Evolutionary conservation across 2,113 vertebrate species (phyloP).

Genomic region (Ammodramus savannarum): DNA sequence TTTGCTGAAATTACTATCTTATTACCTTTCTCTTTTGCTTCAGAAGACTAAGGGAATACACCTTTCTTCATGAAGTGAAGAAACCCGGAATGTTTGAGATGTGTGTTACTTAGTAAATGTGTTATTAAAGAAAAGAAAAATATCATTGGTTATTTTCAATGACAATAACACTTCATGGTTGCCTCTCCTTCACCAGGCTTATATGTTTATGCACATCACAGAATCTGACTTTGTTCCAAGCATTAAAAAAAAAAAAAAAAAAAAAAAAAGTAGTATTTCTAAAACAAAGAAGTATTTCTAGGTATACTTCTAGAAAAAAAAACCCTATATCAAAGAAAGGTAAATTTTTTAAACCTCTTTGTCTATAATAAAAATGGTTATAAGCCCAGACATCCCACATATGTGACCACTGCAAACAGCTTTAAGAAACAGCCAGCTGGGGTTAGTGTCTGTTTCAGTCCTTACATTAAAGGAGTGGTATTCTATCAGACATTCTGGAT

Average conservation of each 20-base stretch:
- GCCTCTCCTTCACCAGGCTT: background rate
- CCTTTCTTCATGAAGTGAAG: background rate
- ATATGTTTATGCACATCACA: background rate
- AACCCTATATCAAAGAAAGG: background rate
- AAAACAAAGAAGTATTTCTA: too few relatives aligned
- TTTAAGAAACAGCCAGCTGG: background rate
- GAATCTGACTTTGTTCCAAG: background rate
- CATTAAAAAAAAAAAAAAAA: background rate
- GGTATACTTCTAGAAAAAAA: background rate
- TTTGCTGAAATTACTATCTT: background rate
- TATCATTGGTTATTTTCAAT: background rate
- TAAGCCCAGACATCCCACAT: background rate
- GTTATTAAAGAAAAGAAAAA: background rate
- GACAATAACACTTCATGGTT: background rate
- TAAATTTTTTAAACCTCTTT: background rate
- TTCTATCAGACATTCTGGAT: background rate
- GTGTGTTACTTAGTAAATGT: background rate
- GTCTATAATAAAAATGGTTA: background rate
- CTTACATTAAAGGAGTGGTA: background rate
- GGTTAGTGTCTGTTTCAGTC: background rate
- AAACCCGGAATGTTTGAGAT: background rate
- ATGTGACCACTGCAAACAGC: background rate
- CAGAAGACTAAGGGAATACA: background rate
- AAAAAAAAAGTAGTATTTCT: too few relatives aligned
- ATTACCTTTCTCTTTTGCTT: conserved; percentile 1